Evolutionary conservation across 2,888 invertebrate genomes (phyloP), one percentile per base, ranked within the genome.

Genomic region (Ceraclea dissimilis): DNA sequence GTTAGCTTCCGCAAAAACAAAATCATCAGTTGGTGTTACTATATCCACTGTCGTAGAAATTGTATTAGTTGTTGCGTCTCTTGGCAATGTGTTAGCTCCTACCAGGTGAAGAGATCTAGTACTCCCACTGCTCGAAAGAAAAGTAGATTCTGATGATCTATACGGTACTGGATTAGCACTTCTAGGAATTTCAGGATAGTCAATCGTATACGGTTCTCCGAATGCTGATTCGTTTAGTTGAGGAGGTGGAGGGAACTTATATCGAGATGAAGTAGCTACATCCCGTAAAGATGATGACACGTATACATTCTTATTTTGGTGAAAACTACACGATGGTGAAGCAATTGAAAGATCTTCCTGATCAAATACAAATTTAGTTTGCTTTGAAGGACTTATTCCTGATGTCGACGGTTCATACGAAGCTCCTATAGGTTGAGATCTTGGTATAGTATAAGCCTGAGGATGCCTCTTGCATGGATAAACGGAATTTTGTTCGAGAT

Each of bases 41-140:
- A 80, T 80, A 17, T 80, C 81, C 33, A 80, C 80, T 21, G 86
- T 84, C 39, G 84, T 84, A 56, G 79, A 85, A 60, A 86, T 74
- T 62, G 86, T 86, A 65, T 85, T 81, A 2, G 83, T 82, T 58
- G 86, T 86, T 21, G 84, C 79, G 60, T 86, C 85, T 33, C 86
- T 79, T 2, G 76, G 76, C 62, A 78, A 71, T 51, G 52, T 56
- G 54, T 57, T 59, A 21, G 54, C 54, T 22, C 59, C 53, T 16
- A 52, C 55, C 13, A 56, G 31, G 16, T 62, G 59, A n/a, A 62
- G 44, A 8, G 62, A 62, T 52, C 55, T 54, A 11, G 59, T 57
- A 58, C 60, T 62, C 43, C 62, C 62, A 20, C 58, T 49, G 20
- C 34, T 55, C 11, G 44, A 13, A 17, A 58, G 33, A 49, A 52